A percentile compares a stretch with the other conserved stretches of the same genome.
These are phyloP conservation scores for Epinephelus fuscoguttatus DNA, from an alignment of 2,113 vertebrate genomes.

Conservation along the genomic window DNA sequence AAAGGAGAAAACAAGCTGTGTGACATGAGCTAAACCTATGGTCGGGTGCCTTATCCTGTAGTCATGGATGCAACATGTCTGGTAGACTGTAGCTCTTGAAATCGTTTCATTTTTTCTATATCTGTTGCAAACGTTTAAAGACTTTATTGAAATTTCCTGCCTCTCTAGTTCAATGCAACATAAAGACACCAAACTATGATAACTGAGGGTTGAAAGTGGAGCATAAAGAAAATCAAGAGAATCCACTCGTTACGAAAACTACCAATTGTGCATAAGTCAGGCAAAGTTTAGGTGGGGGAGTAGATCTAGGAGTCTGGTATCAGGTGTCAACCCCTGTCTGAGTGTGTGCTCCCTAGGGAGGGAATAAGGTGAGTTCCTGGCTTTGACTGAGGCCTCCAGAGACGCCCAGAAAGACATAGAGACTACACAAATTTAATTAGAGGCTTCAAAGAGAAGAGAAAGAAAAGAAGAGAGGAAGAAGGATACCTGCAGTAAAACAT, in stretches of 20 bases:
- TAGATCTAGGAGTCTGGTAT: slow-evolving; percentile 33
- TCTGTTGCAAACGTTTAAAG: background rate
- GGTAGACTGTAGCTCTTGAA: background rate
- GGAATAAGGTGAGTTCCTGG: slow-evolving; percentile 47
- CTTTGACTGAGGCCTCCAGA: slow-evolving; percentile 40
- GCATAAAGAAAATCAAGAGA: background rate
- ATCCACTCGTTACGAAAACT: background rate
- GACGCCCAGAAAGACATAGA: slow-evolving; percentile 23
- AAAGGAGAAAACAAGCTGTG: background rate
- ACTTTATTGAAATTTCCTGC: background rate
- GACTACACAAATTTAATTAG: slow-evolving; percentile 49
- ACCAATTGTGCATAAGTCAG: background rate
- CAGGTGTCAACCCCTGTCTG: slow-evolving; percentile 48
- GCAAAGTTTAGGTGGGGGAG: slow-evolving; percentile 7
- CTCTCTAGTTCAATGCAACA: background rate
- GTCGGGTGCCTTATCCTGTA: background rate
- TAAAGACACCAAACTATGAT: background rate
- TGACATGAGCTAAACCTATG: background rate
- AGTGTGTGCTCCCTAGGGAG: slow-evolving; percentile 46
- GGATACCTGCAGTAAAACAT: background rate
- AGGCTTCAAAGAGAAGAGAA: slow-evolving; percentile 23
- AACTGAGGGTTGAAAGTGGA: background rate
- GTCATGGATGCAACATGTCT: background rate
- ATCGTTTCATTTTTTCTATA: background rate
- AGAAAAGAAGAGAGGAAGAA: background rate